phyloP scores from a whole-genome alignment of 2,113 vertebrate genomes.

The Phalacrocorax pelagicus region DNA sequence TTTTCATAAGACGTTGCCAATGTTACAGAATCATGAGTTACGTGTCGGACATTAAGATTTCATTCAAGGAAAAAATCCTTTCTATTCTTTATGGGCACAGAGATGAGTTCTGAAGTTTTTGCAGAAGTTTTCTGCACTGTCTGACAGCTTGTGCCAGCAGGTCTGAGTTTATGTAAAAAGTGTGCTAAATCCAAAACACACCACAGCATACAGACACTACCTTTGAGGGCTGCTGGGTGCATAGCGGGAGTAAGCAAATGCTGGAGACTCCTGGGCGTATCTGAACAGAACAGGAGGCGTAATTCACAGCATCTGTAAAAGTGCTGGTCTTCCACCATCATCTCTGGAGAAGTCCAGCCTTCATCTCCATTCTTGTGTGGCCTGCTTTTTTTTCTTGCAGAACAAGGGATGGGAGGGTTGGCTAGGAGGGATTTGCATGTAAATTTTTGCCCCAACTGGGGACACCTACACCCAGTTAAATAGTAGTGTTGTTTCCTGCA shows the following conservation, averaged over 20 bases:
- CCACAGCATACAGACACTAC: not conserved
- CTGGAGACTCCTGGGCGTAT: not conserved
- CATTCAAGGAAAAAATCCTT: not conserved
- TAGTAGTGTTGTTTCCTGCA: not conserved
- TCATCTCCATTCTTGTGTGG: too few species aligned
- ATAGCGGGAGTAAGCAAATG: fast-evolving
- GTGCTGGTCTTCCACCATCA: not conserved
- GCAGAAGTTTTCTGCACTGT: not conserved
- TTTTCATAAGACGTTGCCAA: not conserved
- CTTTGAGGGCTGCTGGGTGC: not conserved
- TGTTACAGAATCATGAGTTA: not conserved
- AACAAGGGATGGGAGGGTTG: not conserved
- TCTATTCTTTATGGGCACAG: not conserved
- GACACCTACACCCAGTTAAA: not conserved
- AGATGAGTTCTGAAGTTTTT: not conserved
- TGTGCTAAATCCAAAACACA: not conserved
- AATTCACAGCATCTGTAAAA: not conserved
- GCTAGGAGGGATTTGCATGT: fast-evolving
- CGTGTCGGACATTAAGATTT: not conserved
- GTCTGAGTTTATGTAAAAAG: not conserved
- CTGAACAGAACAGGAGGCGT: not conserved
- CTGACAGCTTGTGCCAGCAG: not conserved
- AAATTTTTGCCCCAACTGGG: not conserved
- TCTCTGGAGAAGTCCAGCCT: not conserved
- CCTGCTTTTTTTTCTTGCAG: not conserved